Conservation (phyloP, 1,140 invertebrate genomes). For the Cherax destructor region DNA sequence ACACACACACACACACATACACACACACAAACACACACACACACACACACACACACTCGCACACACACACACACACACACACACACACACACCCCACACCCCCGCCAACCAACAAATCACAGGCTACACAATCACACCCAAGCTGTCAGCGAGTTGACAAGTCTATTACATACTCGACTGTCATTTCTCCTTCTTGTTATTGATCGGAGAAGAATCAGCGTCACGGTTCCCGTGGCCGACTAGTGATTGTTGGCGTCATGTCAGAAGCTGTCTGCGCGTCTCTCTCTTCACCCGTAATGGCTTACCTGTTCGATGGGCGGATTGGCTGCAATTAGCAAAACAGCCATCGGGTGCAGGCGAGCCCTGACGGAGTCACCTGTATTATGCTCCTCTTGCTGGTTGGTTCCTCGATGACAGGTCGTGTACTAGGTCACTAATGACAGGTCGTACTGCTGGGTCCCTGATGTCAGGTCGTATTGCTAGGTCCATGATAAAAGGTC, state of each 20-base stretch:
- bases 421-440: too few relatives aligned
- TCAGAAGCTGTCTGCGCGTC: constrained; percentile 21
- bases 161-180: constrained; percentile 57
- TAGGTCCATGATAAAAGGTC: too few relatives aligned
- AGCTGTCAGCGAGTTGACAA: constrained; percentile 34
- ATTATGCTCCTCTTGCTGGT: background rate
- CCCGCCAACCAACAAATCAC: constrained; percentile 5
- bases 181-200: constrained; percentile 60
- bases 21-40: background rate
- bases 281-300: background rate
- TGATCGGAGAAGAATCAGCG: constrained; percentile 55
- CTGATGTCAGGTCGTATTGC: too few relatives aligned
- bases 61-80: background rate
- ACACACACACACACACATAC: background rate
- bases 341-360: constrained; percentile 5
- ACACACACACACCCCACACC: background rate
- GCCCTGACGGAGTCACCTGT: background rate
- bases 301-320: background rate
- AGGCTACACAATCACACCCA: constrained; percentile 26
- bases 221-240: background rate
- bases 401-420: too few relatives aligned
- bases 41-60: too few relatives aligned
- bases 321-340: constrained; percentile 26
- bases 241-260: constrained; percentile 36
- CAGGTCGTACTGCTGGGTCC: too few relatives aligned